phyloP scores from a whole-genome alignment of 2,113 vertebrate species.

The Calonectris borealis region DNA sequence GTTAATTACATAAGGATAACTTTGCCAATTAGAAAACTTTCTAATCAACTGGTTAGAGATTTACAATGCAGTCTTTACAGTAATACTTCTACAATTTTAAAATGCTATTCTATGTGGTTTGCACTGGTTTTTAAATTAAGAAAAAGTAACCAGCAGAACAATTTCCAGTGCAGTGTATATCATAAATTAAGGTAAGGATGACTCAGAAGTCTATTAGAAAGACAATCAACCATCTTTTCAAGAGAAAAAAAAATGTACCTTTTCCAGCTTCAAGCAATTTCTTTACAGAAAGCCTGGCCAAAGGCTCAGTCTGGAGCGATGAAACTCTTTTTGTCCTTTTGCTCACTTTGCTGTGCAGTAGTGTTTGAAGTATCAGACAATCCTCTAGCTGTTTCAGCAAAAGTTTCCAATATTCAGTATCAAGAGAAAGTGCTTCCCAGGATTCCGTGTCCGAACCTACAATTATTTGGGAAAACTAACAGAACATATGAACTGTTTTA shows the following conservation, averaged over 20 bases:
- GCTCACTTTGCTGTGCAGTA: conserved; percentile 76
- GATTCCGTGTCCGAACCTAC: conserved; percentile 76
- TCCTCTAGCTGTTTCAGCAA: conserved; percentile 92
- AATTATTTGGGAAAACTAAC: conserved; percentile 74
- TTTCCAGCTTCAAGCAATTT: conserved; percentile 89
- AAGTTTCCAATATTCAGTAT: conserved; percentile 94
- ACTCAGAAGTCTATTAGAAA: not conserved
- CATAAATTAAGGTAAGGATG: not conserved
- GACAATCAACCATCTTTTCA: not conserved
- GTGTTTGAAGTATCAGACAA: conserved; percentile 89
- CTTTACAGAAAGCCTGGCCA: conserved; percentile 85
- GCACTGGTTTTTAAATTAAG: not conserved
- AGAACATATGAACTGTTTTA: not conserved
- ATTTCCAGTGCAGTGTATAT: not conserved
- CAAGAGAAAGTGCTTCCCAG: conserved; percentile 94
- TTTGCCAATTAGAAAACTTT: not conserved
- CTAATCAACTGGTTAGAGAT: not conserved
- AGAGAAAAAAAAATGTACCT: conserved; percentile 75
- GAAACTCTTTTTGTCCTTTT: conserved; percentile 65
- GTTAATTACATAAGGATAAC: not conserved
- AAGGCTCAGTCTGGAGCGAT: conserved; percentile 73
- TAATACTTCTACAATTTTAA: not conserved
- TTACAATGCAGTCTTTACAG: not conserved
- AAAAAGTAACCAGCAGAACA: not conserved
- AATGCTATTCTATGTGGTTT: not conserved